phyloP scores from a whole-genome alignment of 2,888 invertebrate genomes.

The Linnaemya tessellans region DNA sequence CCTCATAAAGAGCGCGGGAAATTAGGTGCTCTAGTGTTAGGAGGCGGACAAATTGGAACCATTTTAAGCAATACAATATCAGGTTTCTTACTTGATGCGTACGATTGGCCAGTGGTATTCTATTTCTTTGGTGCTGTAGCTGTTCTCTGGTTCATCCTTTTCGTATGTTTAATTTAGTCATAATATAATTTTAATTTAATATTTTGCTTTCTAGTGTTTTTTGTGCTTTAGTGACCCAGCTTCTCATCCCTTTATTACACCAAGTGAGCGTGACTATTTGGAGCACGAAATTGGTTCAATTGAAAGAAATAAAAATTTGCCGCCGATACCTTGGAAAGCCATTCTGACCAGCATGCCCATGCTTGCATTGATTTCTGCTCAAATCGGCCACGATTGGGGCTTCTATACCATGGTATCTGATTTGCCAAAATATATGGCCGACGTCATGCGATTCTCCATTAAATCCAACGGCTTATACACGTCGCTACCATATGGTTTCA shows the following conservation, averaged over 20 bases:
- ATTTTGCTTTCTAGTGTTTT: slow-evolving; percentile 82
- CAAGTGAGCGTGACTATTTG: slow-evolving; percentile 88
- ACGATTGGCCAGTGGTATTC: slow-evolving; percentile 91
- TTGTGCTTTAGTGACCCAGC: slow-evolving; percentile 88
- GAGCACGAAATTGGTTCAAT: slow-evolving; percentile 86
- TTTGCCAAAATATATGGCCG: slow-evolving; percentile 86
- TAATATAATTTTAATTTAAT: background rate
- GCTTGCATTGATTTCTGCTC: slow-evolving; percentile 90
- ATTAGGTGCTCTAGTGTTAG: slow-evolving; percentile 91
- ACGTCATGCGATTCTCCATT: slow-evolving; percentile 86
- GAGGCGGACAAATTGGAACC: slow-evolving; percentile 88
- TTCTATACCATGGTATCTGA: slow-evolving; percentile 88
- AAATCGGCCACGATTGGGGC: slow-evolving; percentile 88
- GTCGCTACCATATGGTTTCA: slow-evolving; percentile 86
- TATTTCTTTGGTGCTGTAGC: slow-evolving; percentile 91
- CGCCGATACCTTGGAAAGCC: slow-evolving; percentile 88
- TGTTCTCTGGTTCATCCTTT: slow-evolving; percentile 88
- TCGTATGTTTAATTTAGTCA: slow-evolving; percentile 83
- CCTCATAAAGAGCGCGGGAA: slow-evolving; percentile 90
- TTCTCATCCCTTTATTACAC: slow-evolving; percentile 89
- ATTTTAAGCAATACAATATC: slow-evolving; percentile 87
- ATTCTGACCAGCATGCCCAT: slow-evolving; percentile 89
- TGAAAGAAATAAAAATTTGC: slow-evolving; percentile 84
- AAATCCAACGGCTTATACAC: slow-evolving; percentile 86
- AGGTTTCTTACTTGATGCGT: slow-evolving; percentile 87